Conservation (phyloP, 2,797 vertebrate species). For the Clangula hyemalis region DNA sequence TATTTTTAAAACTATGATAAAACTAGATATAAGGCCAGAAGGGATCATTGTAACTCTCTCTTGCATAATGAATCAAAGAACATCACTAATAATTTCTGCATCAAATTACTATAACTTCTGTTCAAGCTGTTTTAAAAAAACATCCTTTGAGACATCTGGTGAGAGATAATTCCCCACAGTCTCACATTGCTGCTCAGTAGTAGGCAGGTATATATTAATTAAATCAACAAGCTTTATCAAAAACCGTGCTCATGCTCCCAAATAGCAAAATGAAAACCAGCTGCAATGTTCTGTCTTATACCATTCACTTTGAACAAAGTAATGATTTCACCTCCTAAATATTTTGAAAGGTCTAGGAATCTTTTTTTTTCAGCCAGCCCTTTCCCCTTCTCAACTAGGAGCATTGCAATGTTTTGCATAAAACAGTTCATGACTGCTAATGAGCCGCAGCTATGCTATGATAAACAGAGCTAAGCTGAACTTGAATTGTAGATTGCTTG, state of each 20-base stretch:
- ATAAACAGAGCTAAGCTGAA: neutral
- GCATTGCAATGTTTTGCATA: neutral
- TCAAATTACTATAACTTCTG: neutral
- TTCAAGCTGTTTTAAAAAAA: neutral
- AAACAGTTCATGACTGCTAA: neutral
- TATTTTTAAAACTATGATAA: slow-evolving; percentile 8
- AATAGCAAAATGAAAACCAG: neutral
- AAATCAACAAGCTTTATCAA: neutral
- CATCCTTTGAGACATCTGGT: neutral
- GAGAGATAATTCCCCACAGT: neutral
- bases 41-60: neutral
- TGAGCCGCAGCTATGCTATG: neutral
- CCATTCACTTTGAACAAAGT: neutral
- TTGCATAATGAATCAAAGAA: slow-evolving; percentile 33
- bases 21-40: neutral
- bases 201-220: neutral
- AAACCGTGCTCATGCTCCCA: neutral
- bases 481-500: neutral
- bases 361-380: neutral
- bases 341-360: neutral
- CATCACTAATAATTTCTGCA: neutral
- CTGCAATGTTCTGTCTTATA: neutral
- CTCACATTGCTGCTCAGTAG: neutral
- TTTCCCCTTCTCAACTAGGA: neutral
- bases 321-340: neutral